A percentile compares a stretch with the other conserved stretches of the same genome.
These are phyloP conservation scores for Diuraphis noxia DNA, from an alignment of 1,140 invertebrate species.

Conservation along the genomic window DNA sequence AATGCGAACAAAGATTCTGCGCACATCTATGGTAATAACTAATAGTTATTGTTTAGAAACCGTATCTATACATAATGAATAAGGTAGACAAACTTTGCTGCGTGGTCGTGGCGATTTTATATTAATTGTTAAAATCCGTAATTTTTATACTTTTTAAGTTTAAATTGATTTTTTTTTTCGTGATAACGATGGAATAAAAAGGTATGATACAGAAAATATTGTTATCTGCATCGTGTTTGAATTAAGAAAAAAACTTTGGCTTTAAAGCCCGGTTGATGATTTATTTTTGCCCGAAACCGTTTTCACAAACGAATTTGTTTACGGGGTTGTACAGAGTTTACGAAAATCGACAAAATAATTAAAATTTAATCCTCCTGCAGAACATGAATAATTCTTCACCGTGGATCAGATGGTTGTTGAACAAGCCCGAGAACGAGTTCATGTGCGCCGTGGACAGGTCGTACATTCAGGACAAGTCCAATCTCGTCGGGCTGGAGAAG, in stretches of 20 bases:
- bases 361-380: background rate
- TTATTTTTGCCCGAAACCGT: background rate
- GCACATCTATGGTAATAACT: no score
- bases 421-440: slow-evolving; percentile 15
- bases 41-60: background rate
- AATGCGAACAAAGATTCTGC: background rate
- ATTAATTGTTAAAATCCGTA: background rate
- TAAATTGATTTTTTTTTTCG: background rate
- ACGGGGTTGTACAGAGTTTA: background rate
- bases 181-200: background rate
- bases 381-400: background rate
- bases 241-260: background rate
- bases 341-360: background rate
- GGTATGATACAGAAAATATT: background rate
- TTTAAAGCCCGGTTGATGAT: background rate
- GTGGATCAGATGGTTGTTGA: background rate
- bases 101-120: background rate
- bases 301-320: background rate
- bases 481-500: background rate
- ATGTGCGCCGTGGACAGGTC: background rate
- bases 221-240: background rate
- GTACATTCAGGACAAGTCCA: background rate
- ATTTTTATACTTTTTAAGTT: background rate
- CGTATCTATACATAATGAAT: background rate
- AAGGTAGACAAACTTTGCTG: background rate